phyloP scores from a whole-genome alignment of 1,140 invertebrate genomes.

The Listronotus oregonensis region DNA sequence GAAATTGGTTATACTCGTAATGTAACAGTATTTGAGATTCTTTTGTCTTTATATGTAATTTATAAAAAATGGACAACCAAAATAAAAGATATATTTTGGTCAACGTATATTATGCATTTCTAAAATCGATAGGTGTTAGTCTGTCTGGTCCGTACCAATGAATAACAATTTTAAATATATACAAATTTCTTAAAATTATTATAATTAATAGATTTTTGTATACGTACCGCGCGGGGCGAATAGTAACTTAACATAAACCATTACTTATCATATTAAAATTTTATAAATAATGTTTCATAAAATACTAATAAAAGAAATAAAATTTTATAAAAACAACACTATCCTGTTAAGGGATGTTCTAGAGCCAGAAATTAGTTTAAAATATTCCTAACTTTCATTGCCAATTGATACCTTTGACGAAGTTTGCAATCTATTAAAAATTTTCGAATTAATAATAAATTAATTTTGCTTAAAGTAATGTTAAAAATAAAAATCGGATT shows the following conservation, averaged over 20 bases:
- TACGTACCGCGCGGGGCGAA: constrained; percentile 40
- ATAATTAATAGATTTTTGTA: constrained; percentile 46
- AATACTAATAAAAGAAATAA: constrained; percentile 13
- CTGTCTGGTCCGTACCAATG: constrained; percentile 23
- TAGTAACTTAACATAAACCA: constrained; percentile 4
- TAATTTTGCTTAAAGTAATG: too few species aligned
- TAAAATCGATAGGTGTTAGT: constrained; percentile 9
- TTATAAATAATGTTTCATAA: constrained; percentile 4
- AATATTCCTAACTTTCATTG: too few species aligned
- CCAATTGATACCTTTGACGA: too few species aligned
- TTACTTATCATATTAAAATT: constrained; percentile 5
- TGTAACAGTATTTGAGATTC: too few species aligned
- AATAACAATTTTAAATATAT: constrained; percentile 49
- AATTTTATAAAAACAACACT: constrained; percentile 10
- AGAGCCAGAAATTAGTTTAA: too few species aligned
- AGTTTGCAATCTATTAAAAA: too few species aligned
- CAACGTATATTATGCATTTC: background rate
- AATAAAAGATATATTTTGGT: constrained; percentile 1
- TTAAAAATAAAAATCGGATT: too few species aligned
- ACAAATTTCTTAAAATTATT: constrained; percentile 50
- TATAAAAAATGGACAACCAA: background rate
- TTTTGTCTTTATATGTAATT: too few species aligned
- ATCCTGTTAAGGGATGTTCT: constrained; percentile 3
- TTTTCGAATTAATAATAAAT: too few species aligned
- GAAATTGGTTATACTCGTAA: too few species aligned